Evolutionary conservation across 2,113 vertebrate species (phyloP), one percentile per base, ranked within the genome.

Genomic region (Vidua chalybeata): DNA sequence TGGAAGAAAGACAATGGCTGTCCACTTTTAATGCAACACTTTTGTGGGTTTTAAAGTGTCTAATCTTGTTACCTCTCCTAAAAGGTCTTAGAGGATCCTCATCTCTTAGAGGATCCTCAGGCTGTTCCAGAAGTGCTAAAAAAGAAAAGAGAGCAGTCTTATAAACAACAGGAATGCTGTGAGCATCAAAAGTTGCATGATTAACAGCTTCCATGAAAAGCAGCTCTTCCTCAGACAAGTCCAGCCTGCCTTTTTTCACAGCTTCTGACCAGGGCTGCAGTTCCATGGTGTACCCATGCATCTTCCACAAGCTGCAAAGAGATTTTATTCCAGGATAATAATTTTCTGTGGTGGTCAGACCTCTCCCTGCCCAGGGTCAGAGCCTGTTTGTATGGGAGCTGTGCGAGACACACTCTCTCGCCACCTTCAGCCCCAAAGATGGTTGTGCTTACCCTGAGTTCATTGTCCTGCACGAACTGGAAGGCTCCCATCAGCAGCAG

Each of bases 51-150:
- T 84, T 91, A 43, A 91, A 95, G 89, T 64, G 58, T 62, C 51
- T 79, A 49, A 87, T 85, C 84, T 92, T 96, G 87, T 89, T 91
- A 85, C 59, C 58, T 79, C 71, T 73, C 37, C 74, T 76, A n/a
- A 89, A 95, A 95, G 67, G 54, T 66, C 54, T 72, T 39, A 69
- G 69, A 84, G n/a, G 31, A 87, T 54, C 37, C 52, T 76, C 82
- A 73, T 35, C 35, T 66, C 54, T 72, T 39, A 69, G 69, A 84
- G n/a, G 31, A 87, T 54, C 37, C 52, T 76, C 82, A 73, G 46
- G 63, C 45, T 79, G 41, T 46, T 72, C 13, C n/a, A 84, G 26
- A 37, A 91, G 43, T 54, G 56, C 10, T 71, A 17, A 41, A 43
- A 61, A 39, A 67, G 23, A 8, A 35, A 63, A 62, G 37, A 30